Evolutionary conservation across 2,888 invertebrate species (phyloP), one percentile per base, ranked within the genome.

Genomic region (Lamproptera curius): DNA sequence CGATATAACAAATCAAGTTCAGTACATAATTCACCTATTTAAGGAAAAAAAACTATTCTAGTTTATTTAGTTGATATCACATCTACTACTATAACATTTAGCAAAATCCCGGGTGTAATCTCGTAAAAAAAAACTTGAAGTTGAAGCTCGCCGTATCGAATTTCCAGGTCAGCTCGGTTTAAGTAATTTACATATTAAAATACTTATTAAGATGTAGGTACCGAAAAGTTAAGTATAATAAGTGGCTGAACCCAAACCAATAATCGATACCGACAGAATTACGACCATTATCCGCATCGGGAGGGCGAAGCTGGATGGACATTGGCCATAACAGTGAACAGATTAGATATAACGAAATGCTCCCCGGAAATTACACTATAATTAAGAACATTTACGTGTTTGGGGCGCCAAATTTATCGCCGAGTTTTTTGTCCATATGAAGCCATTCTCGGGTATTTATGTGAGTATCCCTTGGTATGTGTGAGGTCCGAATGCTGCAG

Each of bases 361-460:
- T 65, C 64, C 67, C 81, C 76, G 77, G 80, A 82, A 76, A 81
- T 85, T 82, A 84, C 80, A 79, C 76, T 78, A 80, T 84, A 85
- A 85, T 86, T 85, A 87, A 85, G 79, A 76, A 77, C 83, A 78
- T 85, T 83, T 80, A 85, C 84, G 81, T 83, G 82, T 81, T 76
- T 64, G 71, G 78, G 85, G 87, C 86, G 87, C 86, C 85, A 87
- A 86, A 86, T 85, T 82, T 85, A 85, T 84, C 86, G 85, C 82
- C 75, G 79, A 75, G 76, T 83, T 86, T 85, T 85, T 85, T 82
- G 77, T 85, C 69, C 78, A 80, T 84, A 84, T 85, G 76, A 82
- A 81, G 79, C 77, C 77, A 78, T 83, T 77, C 74, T 65, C 67
- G 67, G 61, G 80, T 82, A 83, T 86, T 84, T 83, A 85, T 86